Base-by-base conservation (phyloP, 2,113 vertebrate species). In the Thalassoma bifasciatum region DNA sequence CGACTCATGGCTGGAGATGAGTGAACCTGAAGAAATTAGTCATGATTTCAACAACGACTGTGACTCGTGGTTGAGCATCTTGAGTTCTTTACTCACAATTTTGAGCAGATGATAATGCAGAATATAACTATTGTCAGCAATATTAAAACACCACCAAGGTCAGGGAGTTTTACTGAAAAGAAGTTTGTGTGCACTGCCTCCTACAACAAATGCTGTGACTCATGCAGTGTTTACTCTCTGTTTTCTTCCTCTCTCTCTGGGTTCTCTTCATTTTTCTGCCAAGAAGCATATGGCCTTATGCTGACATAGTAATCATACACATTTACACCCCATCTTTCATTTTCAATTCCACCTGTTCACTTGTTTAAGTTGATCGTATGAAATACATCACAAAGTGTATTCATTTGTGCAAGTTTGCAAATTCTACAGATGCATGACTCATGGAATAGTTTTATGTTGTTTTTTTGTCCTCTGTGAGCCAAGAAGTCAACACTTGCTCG, bases 241-340 rank as follows among this genome's bases (percentile, higher is more conserved):
- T 30, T 46, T 19, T 19, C 17, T 46, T 40, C 17, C 30, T 38
- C 71, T 58, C n/a, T n/a, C 71, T 58, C 72, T 66, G 38, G 59
- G 66, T 65, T 42, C 67, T 88, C 73, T 86, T 83, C 82, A 79
- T 87, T 78, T 71, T 78, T 68, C 74, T 86, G 74, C 74, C 83
- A 81, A 61, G 66, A 67, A 81, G 63, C 88, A 89, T 88, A 87
- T 87, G 83, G 82, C 64, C 57, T 49, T 70, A 57, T 81, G 62
- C 80, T 88, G 88, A 88, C 84, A 84, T 72, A 3, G 77, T 84
- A 84, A 89, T 87, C 86, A 77, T 87, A 84, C 63, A 72, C 52
- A 57, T 62, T 85, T 79, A 64, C 21, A 61, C 54, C 50, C 49
- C 57, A 60, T 58, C 61, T 64, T 77, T 84, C 66, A 64, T 68